Base-by-base conservation (phyloP, 2,797 vertebrate species). In the Rhyacichthys aspro region DNA sequence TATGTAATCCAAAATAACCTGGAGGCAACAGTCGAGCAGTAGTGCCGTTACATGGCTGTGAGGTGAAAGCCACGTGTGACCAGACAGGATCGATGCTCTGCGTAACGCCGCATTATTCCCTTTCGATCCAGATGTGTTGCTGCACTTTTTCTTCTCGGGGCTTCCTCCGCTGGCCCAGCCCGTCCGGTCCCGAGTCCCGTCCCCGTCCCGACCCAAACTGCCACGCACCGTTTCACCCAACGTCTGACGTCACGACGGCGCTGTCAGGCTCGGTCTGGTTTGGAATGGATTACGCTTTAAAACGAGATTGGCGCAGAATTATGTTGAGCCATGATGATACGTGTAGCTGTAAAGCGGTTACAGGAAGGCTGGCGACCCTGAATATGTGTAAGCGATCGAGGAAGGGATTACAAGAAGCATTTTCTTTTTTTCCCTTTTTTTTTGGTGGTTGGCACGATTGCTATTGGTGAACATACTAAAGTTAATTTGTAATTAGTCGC, bases 151-250 rank as follows among this genome's bases (percentile, higher is more conserved):
- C 11, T 32, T 44, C 12, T 12, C 16, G 47, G 17, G 49, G 37
- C 14, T 18, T 16, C 34, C 16, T 23, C 33, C 12, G 28, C 48
- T 12, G 44, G 14, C 53, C 58, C 55, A 60, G 48, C 65, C 78
- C 82, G 79, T 18, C 34, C 16, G 15, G 10, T 8, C 36, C 36
- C 7, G 34, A 38, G 11, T n/a, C n/a, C n/a, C n/a, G n/a, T n/a
- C n/a, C n/a, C n/a, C n/a, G 23, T 28, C 7, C 23, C 23, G 23
- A 70, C 49, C 66, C 59, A 56, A 43, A 45, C 46, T 86, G 88
- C 90, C 90, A 91, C 90, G 89, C 91, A 88, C 76, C 33, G 83
- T 80, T 58, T 72, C 72, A 7, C 57, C n/a, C 15, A 37, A 32
- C 61, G 43, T 9, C 45, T 89, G 82, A 91, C 91, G 90, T 91